Percentiles rank a stretch among this genome's conserved stretches.
Evolutionary conservation across 1,140 invertebrate genomes (phyloP).

Genomic region (Hypothenemus hampei): DNA sequence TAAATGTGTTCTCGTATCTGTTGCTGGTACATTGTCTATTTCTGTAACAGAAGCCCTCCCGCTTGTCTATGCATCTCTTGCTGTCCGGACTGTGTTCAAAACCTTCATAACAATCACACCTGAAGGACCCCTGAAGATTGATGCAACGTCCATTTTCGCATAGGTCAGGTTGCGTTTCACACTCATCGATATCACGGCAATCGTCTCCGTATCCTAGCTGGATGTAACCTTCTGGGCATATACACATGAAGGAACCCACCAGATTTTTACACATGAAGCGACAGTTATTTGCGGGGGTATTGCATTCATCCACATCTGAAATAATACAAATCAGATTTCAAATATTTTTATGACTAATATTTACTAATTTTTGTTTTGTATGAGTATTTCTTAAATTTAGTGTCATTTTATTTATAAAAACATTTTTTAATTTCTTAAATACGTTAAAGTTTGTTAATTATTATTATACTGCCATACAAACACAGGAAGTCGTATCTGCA

Average conservation of each 20-base stretch:
- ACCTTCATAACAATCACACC: slow-evolving; percentile 75
- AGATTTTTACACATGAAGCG: slow-evolving; percentile 82
- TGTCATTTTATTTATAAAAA: too few species aligned
- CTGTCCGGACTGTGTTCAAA: slow-evolving; percentile 71
- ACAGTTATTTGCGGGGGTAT: slow-evolving; percentile 70
- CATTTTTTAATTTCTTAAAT: too few species aligned
- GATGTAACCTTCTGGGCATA: slow-evolving; percentile 77
- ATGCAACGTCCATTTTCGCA: slow-evolving; percentile 74
- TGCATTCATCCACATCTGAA: slow-evolving; percentile 85
- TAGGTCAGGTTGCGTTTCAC: slow-evolving; percentile 55
- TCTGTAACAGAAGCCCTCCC: slow-evolving; percentile 74
- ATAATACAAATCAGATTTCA: too few species aligned
- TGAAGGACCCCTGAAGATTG: slow-evolving; percentile 74
- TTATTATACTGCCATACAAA: too few species aligned
- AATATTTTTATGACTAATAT: too few species aligned
- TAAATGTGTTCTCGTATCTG: slow-evolving; percentile 48
- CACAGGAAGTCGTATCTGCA: too few species aligned
- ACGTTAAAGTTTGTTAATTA: too few species aligned
- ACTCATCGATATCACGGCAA: slow-evolving; percentile 79
- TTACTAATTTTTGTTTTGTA: too few species aligned
- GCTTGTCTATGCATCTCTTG: slow-evolving; percentile 73
- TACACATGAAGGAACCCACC: slow-evolving; percentile 84
- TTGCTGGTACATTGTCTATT: slow-evolving; percentile 61
- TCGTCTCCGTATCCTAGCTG: slow-evolving; percentile 69
- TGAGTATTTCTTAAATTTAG: too few species aligned